A percentile compares a stretch with the other conserved stretches of the same genome.
phyloP scores from a whole-genome alignment of 30 jellyfish, hydroid and myxozoan genomes.

The Chrysaora quinquecirrha region DNA sequence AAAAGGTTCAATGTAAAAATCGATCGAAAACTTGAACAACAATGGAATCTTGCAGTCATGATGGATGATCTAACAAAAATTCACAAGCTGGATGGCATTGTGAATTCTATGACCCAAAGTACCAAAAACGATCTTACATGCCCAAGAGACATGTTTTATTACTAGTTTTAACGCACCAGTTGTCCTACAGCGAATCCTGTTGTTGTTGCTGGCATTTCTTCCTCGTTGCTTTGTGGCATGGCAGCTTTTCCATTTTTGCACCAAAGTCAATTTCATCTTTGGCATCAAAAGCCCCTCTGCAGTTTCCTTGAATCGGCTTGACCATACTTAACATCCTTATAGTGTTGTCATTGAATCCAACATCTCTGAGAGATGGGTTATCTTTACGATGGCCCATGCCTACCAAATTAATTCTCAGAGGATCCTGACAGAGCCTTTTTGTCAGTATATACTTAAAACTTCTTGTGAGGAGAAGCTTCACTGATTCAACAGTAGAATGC shows the following conservation, averaged over 20 bases:
- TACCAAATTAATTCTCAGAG: too few species aligned
- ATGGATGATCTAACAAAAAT: too few species aligned
- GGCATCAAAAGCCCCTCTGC: constrained; percentile 23
- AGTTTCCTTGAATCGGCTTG: too few species aligned
- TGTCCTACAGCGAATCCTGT: neutral
- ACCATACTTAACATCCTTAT: constrained; percentile 10
- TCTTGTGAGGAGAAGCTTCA: constrained; percentile 20
- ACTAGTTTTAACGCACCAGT: neutral
- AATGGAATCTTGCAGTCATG: too few species aligned
- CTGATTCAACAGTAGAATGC: constrained; percentile 50
- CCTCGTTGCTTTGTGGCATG: constrained; percentile 29
- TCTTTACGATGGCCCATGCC: too few species aligned
- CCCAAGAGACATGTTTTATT: neutral
- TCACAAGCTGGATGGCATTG: too few species aligned
- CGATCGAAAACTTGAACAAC: too few species aligned
- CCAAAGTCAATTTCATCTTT: constrained; percentile 1
- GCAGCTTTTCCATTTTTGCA: constrained; percentile 16
- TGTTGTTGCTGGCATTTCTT: neutral
- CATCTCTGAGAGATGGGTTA: too few species aligned
- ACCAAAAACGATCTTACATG: neutral
- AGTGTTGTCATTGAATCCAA: constrained; percentile 43
- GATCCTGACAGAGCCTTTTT: too few species aligned
- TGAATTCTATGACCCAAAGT: neutral
- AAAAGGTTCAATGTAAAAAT: too few species aligned
- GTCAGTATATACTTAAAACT: too few species aligned